phyloP scores from a whole-genome alignment of 2,797 vertebrate genomes.

The Squalus acanthias region DNA sequence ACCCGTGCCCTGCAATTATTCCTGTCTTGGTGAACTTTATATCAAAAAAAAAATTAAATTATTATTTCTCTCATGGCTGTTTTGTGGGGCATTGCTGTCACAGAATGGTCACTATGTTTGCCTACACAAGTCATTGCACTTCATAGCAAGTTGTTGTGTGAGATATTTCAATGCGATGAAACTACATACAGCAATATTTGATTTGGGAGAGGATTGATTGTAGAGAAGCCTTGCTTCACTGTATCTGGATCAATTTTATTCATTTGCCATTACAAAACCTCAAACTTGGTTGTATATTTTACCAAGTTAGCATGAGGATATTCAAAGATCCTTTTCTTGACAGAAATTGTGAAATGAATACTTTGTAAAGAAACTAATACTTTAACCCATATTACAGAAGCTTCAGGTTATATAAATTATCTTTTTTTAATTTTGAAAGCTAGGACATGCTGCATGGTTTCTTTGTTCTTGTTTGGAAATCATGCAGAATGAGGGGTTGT shows the following conservation, averaged over 20 bases:
- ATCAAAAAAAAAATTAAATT: not conserved
- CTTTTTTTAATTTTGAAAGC: not conserved
- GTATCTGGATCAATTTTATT: not conserved
- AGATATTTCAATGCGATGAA: not conserved
- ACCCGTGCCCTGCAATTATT: not conserved
- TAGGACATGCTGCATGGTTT: too few species aligned
- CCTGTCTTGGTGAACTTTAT: not conserved
- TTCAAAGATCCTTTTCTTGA: not conserved
- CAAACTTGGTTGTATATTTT: not conserved
- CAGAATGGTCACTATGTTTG: not conserved
- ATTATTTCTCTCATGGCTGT: not conserved
- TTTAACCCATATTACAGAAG: not conserved
- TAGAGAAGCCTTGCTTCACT: not conserved
- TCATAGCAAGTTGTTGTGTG: not conserved
- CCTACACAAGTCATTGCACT: not conserved
- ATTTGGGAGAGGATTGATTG: not conserved
- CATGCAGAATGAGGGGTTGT: slow-evolving; percentile 2
- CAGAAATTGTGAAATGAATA: not conserved
- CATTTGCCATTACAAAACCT: not conserved
- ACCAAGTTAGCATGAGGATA: not conserved
- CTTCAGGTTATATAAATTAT: not conserved
- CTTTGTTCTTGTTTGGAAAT: slow-evolving; percentile 19
- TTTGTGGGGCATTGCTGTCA: not conserved
- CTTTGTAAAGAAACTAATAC: not conserved
- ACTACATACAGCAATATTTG: not conserved